These are phyloP conservation scores for Hemibagrus guttatus DNA, from an alignment of 2,797 vertebrate genomes.

Conservation along the genomic window DNA sequence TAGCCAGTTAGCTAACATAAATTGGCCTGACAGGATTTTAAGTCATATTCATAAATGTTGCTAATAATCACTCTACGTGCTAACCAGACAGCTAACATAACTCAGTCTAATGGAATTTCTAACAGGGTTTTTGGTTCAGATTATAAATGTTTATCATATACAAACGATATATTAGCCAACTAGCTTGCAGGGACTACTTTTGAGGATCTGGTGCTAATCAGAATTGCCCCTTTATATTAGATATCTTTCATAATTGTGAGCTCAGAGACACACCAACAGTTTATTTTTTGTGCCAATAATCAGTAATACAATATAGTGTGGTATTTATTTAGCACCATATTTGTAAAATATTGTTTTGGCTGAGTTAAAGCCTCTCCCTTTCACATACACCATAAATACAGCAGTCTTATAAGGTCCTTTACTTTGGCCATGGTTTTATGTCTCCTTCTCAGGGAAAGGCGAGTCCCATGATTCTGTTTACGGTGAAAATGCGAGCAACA, in stretches of 20 bases:
- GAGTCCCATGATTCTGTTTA: constrained; percentile 1
- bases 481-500: neutral
- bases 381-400: neutral
- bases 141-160: neutral
- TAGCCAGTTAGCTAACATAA: neutral
- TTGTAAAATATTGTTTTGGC: neutral
- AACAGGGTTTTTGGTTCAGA: no score
- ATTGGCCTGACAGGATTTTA: neutral
- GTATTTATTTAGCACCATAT: constrained; percentile 1
- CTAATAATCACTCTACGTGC: neutral
- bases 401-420: neutral
- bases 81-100: neutral
- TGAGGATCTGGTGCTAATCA: constrained; percentile 17
- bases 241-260: neutral
- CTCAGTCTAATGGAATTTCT: neutral
- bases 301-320: neutral
- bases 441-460: constrained; percentile 14
- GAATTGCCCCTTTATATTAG: neutral
- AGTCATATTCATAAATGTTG: neutral
- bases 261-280: constrained; percentile 1
- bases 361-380: neutral
- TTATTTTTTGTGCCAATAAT: constrained; percentile 20
- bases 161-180: neutral
- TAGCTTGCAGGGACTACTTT: neutral
- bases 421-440: neutral